Base-by-base conservation (phyloP, 2,797 vertebrate genomes). In the Microcaecilia unicolor region DNA sequence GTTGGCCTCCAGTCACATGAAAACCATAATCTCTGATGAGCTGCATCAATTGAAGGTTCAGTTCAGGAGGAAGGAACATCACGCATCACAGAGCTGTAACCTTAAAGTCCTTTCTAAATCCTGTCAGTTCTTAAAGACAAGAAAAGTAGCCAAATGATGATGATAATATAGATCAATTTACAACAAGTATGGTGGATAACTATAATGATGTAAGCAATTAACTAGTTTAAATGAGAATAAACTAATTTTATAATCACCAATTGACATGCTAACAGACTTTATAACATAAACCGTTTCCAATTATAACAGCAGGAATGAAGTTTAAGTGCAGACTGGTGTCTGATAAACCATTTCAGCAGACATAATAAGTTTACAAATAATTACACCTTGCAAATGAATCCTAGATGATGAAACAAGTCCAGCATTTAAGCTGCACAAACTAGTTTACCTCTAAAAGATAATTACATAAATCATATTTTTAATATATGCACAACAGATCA, bases 231-330 rank as follows among this genome's bases (percentile, higher is more conserved):
- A 31, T 37, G 36, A 46, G 58, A 49, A 33, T 3, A 41, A 38
- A 36, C 16, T 28, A 18, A 42, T 41, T 55, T 57, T 41, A 31
- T 51, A 46, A 53, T 41, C 15, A 10, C 40, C 20, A 48, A 51
- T 4, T 4, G 44, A 51, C 51, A 33, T 10, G 18, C 14, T 17
- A 13, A 10, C 8, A 41, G 42, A 41, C 21, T 33, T 46, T 33
- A 55, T 55, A 9, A 34, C 7, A 9, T 9, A 32, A 27, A 26
- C 3, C 10, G 34, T 34, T 64, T 60, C 23, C 18, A 40, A 35
- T 38, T 46, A 65, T 27, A 48, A 26, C 15, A 48, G 22, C 10
- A 36, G 18, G 12, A 34, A 28, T 22, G 33, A 42, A 22, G 22
- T 37, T 37, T 38, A 35, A 23, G 47, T 20, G 33, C 22, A 43